phyloP scores from a whole-genome alignment of 2,113 vertebrate genomes.

The Oryzias celebensis region DNA sequence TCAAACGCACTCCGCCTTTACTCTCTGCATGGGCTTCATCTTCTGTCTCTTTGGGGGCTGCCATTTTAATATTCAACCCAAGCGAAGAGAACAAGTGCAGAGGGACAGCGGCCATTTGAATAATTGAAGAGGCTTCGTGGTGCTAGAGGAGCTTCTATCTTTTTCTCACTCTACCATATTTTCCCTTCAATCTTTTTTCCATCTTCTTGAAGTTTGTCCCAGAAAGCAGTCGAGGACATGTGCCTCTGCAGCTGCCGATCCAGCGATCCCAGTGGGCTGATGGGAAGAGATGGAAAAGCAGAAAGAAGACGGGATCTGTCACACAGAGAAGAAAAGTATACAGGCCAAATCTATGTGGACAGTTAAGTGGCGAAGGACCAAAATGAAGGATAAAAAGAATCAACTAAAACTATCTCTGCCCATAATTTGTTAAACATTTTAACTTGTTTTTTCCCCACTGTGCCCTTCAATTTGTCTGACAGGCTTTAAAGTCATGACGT shows the following conservation, averaged over 20 bases:
- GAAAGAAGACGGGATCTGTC: conserved; percentile 35
- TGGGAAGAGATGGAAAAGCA: conserved; percentile 39
- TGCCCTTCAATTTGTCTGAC: conserved; percentile 59
- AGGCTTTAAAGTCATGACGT: conserved; percentile 49
- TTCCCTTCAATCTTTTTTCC: conserved; percentile 36
- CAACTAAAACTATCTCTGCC: conserved; percentile 39
- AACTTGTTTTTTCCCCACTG: conserved; percentile 44
- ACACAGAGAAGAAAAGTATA: conserved; percentile 39
- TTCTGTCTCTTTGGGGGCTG: conserved; percentile 65
- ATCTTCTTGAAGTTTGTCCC: conserved; percentile 73
- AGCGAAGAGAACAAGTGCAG: conserved; percentile 74
- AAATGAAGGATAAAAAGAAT: conserved; percentile 47
- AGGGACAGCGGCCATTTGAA: conserved; percentile 74
- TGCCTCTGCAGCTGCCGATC: conserved; percentile 55
- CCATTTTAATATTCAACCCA: conserved; percentile 77
- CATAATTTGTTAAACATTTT: conserved; percentile 65
- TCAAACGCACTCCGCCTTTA: conserved; percentile 61
- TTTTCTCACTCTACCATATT: conserved; percentile 44
- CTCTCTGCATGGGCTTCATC: conserved; percentile 67
- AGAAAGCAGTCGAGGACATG: conserved; percentile 70
- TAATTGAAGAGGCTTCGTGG: conserved; percentile 73
- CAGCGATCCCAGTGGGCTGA: conserved; percentile 53
- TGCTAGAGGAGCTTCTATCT: conserved; percentile 55
- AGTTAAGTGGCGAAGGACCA: conserved; percentile 49
- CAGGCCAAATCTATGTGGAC: conserved; percentile 56